Evolutionary conservation across 2,113 vertebrate genomes (phyloP), one percentile per base, ranked within the genome.

Genomic region (Turdus rufiventris): DNA sequence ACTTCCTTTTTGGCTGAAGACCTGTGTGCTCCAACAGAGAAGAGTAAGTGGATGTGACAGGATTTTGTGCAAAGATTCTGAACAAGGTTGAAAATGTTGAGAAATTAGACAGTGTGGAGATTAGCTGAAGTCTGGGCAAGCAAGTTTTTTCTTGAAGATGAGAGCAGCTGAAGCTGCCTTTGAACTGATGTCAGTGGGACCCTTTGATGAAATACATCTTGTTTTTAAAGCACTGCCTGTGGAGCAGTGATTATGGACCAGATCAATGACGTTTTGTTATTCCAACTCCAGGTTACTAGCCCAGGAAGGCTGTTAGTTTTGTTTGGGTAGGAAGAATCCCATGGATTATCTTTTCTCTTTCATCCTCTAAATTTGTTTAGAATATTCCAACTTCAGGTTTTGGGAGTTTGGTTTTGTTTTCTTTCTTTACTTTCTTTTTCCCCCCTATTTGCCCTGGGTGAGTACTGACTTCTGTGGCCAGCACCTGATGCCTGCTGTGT

Each of bases 61-160:
- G 29, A 73, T 83, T 92, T 72, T 95, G 62, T 92, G 76, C 50
- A 38, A 80, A 53, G 45, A 91, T 88, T 85, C 50, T 66, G 60
- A 94, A 71, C 11, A 51, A 89, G 57, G 71, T 54, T 78, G 80
- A 72, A 78, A 77, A 88, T 48, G 25, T 43, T 42, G 67, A 80
- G 85, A 90, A 78, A 88, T 79, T 76, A 81, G 86, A 48, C 8
- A 25, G 33, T 19, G 0, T 28, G 47, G 33, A 63, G 25, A 89
- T 88, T 96, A 97, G 96, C 14, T 94, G 68, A 95, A 92, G 65
- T 81, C 77, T 92, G 73, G 17, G n/a, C 36, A 77, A 94, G 58
- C 47, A 94, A 87, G 26, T 91, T 92, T 56, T 75, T 56, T 72
- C 58, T 75, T 83, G 80, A 93, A 92, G 78, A 84, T 91, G 70